These are phyloP conservation scores for Drosophila merina DNA, from an alignment of 2,888 invertebrate genomes.

Conservation along the genomic window DNA sequence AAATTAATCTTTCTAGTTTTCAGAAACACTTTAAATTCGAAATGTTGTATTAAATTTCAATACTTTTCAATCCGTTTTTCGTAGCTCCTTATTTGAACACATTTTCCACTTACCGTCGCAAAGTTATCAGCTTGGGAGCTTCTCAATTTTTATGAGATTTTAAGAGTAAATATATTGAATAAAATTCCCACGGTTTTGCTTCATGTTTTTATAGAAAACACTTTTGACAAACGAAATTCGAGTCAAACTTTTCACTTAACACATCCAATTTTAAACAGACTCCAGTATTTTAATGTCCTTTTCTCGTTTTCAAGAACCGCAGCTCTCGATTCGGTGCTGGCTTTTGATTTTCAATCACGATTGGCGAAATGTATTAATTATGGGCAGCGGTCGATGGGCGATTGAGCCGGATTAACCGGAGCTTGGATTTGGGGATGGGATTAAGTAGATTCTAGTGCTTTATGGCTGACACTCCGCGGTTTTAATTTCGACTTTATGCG, in stretches of 20 bases:
- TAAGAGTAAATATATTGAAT: background rate
- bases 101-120: background rate
- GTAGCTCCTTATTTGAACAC: too few species aligned
- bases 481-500: conserved; percentile 81
- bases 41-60: too few species aligned
- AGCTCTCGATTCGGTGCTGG: background rate
- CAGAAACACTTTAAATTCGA: too few species aligned
- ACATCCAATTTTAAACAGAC: background rate
- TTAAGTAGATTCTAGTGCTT: conserved; percentile 66
- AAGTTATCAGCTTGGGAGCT: background rate
- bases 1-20: too few species aligned
- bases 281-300: background rate
- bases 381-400: conserved; percentile 30
- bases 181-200: conserved; percentile 22
- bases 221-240: background rate
- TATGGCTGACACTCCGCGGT: conserved; percentile 79
- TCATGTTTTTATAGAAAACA: conserved; percentile 20
- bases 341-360: conserved; percentile 20
- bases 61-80: too few species aligned
- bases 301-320: background rate
- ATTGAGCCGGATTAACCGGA: conserved; percentile 52
- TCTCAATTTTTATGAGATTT: background rate
- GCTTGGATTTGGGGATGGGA: conserved; percentile 27
- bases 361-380: conserved; percentile 21
- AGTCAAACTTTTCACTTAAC: conserved; percentile 15